These are phyloP conservation scores for Hypomecis punctinalis DNA, from an alignment of 2,888 invertebrate species.

Conservation along the genomic window DNA sequence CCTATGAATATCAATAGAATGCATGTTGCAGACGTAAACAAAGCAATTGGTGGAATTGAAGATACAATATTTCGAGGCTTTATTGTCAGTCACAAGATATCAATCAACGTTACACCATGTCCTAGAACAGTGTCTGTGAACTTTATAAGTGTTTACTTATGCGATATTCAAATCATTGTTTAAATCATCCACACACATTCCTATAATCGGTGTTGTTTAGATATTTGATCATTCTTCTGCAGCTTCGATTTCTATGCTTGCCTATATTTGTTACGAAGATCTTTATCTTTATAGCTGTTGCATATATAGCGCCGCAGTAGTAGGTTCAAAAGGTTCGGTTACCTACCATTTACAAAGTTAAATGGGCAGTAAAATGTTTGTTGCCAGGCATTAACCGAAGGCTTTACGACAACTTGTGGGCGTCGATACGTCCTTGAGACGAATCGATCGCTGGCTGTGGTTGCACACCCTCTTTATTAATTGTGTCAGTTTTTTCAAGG, in stretches of 20 bases:
- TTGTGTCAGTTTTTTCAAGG: conserved; percentile 13
- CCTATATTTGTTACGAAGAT: not conserved
- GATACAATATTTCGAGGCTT: conserved; percentile 9
- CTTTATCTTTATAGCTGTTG: not conserved
- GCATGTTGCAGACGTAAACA: conserved; percentile 50
- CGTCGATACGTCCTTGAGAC: conserved; percentile 36
- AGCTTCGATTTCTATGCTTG: not conserved
- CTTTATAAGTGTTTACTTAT: not conserved
- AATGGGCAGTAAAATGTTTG: conserved; percentile 26
- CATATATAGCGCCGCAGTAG: not conserved
- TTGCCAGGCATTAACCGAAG: conserved; percentile 25
- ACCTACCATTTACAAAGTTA: conserved; percentile 12
- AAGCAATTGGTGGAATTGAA: conserved; percentile 42
- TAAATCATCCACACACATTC: too few species aligned
- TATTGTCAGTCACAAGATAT: conserved; percentile 8
- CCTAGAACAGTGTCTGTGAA: not conserved
- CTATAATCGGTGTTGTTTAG: too few species aligned
- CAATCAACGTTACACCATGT: not conserved
- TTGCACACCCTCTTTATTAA: conserved; percentile 14
- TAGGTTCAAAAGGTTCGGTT: conserved; percentile 15
- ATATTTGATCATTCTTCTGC: too few species aligned
- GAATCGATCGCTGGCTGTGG: conserved; percentile 27
- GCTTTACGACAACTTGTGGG: conserved; percentile 24
- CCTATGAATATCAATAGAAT: conserved; percentile 53
- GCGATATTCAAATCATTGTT: not conserved